Conservation (phyloP, 2,113 vertebrate genomes). For the Phalacrocorax carbo region DNA sequence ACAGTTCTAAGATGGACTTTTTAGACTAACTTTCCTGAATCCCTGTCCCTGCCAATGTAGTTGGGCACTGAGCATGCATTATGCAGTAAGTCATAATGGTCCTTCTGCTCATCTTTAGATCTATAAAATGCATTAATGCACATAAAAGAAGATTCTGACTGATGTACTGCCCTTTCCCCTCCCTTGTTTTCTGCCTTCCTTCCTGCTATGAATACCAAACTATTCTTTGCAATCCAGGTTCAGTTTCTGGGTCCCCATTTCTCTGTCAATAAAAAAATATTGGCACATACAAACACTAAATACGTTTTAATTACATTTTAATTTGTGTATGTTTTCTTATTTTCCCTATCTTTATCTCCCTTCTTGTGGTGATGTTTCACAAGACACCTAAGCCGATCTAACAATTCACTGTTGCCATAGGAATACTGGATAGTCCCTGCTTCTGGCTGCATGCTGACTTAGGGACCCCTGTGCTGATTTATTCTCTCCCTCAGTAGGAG, state of each 20-base stretch:
- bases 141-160: conserved; percentile 1
- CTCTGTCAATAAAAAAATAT: neutral
- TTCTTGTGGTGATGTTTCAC: neutral
- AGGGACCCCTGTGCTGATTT: neutral
- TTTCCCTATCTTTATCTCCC: neutral
- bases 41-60: neutral
- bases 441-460: neutral
- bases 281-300: neutral
- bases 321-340: neutral
- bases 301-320: neutral
- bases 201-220: neutral
- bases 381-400: neutral
- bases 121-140: conserved; percentile 13
- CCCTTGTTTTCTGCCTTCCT: neutral
- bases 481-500: neutral
- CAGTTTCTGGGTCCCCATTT: neutral
- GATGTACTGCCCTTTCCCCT: neutral
- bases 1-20: conserved; percentile 15
- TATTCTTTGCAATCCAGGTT: neutral
- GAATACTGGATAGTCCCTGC: neutral
- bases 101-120: neutral
- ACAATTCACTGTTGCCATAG: neutral
- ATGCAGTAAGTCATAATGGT: neutral
- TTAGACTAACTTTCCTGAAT: conserved; percentile 24
- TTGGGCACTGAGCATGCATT: neutral